Evolutionary conservation across 2,888 invertebrate genomes (phyloP).

Genomic region (Bimastos eiseni): DNA sequence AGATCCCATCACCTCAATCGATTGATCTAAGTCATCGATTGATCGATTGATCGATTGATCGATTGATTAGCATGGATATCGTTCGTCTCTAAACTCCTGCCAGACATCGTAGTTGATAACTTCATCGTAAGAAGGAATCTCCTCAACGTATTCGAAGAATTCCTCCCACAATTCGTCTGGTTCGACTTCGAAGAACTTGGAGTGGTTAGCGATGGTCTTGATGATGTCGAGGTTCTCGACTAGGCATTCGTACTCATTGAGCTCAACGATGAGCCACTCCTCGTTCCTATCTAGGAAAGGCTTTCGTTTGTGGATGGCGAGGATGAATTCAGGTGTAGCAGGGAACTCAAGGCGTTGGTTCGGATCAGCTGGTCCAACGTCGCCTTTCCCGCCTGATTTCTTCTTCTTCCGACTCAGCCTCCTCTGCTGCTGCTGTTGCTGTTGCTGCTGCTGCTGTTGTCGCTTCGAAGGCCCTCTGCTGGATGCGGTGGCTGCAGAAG

Average conservation of each 20-base stretch:
- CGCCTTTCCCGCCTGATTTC: background rate
- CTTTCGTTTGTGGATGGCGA: conserved; percentile 46
- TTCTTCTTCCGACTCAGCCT: conserved; percentile 31
- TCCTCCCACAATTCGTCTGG: conserved; percentile 46
- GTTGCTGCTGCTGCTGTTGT: background rate
- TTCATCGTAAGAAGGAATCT: conserved; percentile 45
- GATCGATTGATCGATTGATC: background rate
- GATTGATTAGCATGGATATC: conserved; percentile 43
- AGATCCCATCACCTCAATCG: background rate
- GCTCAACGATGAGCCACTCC: conserved; percentile 47
- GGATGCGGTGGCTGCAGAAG: too few species aligned
- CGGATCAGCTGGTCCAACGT: background rate
- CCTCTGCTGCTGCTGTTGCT: background rate
- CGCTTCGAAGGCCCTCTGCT: background rate
- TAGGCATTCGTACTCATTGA: conserved; percentile 47
- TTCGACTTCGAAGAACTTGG: conserved; percentile 47
- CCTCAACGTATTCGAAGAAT: conserved; percentile 47
- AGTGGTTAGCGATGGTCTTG: conserved; percentile 45
- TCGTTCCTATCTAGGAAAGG: conserved; percentile 44
- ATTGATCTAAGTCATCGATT: background rate
- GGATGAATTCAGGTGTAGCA: conserved; percentile 43
- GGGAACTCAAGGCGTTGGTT: conserved; percentile 43
- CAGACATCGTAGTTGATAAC: conserved; percentile 47
- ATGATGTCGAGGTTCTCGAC: conserved; percentile 44
- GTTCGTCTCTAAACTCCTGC: conserved; percentile 47